Evolutionary conservation across 1,140 invertebrate species (phyloP).

Genomic region (Pseudomyrmex sp.): DNA sequence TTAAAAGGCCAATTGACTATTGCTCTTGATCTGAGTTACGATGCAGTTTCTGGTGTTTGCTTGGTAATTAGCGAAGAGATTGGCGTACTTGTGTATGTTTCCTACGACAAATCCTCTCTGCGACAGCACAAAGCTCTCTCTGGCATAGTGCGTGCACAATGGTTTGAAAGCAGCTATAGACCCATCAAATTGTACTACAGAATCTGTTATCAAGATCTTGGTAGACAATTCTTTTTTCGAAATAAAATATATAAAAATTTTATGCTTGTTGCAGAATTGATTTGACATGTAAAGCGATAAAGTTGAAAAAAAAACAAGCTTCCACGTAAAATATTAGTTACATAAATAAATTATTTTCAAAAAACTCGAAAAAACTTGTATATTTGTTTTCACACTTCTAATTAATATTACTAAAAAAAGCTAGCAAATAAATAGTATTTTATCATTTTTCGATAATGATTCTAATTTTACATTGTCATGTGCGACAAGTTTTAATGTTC

Average conservation of each 20-base stretch:
- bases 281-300: too few relatives aligned
- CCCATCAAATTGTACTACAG: too few relatives aligned
- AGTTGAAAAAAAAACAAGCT: too few relatives aligned
- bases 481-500: neutral
- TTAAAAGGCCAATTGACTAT: slow-evolving; percentile 1
- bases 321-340: too few relatives aligned
- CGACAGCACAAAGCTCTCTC: neutral
- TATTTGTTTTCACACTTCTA: neutral
- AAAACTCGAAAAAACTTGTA: neutral
- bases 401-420: neutral
- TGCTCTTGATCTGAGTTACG: neutral
- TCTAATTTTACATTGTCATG: neutral
- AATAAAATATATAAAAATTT: too few relatives aligned
- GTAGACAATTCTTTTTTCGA: too few relatives aligned
- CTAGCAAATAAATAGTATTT: neutral
- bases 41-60: neutral
- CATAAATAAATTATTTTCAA: neutral
- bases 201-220: too few relatives aligned
- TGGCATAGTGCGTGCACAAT: neutral
- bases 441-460: neutral
- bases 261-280: too few relatives aligned
- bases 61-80: slow-evolving; percentile 15
- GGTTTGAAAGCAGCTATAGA: neutral
- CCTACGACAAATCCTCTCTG: neutral
- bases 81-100: slow-evolving; percentile 11